Evolutionary conservation across 2,888 invertebrate genomes (phyloP), one percentile per base, ranked within the genome.

Genomic region (Lasioglossum vierecki): DNA sequence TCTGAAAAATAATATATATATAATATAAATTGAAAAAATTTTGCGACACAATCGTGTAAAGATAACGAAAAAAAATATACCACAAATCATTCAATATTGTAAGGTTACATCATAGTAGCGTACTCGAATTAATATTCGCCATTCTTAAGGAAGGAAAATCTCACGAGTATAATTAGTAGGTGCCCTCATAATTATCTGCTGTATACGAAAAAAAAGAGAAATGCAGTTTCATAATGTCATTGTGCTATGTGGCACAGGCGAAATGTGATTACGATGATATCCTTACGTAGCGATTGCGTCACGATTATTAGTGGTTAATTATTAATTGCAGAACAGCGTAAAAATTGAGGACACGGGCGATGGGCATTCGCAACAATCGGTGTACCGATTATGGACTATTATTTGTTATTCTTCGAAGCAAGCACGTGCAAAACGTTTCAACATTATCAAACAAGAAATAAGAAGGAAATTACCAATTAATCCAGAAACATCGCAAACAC

Each of bases 221-320:
- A 82, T 86, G 80, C 18, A 22, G 73, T 89, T 89, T 90, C 88
- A 76, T 82, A 89, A 90, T 49, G 73, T 74, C 60, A 83, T 88
- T 88, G 84, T 86, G 77, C 68, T 53, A 82, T 66, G 66, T 83
- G 63, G 80, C 76, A 82, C 84, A 73, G 60, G 74, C 66, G 80
- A 88, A 84, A 81, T 75, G 49, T 80, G 87, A 88, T 88, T 88
- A 82, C 80, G n/a, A 71, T 41, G 70, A 53, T 70, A 74, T 83
- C 76, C 81, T 87, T 83, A 79, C 70, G 35, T 53, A 26, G 71
- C 57, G 22, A 60, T 90, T 90, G 85, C 90, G 9, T 91, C 88
- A 91, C 72, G 57, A 84, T 76, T 84, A 91, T 86, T 87, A 81
- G 44, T 39, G 57, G 76, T 76, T 86, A 84, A 88, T 90, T 81